Conservation (phyloP, 1,140 invertebrate species). For the Scaptomyza hsui region DNA sequence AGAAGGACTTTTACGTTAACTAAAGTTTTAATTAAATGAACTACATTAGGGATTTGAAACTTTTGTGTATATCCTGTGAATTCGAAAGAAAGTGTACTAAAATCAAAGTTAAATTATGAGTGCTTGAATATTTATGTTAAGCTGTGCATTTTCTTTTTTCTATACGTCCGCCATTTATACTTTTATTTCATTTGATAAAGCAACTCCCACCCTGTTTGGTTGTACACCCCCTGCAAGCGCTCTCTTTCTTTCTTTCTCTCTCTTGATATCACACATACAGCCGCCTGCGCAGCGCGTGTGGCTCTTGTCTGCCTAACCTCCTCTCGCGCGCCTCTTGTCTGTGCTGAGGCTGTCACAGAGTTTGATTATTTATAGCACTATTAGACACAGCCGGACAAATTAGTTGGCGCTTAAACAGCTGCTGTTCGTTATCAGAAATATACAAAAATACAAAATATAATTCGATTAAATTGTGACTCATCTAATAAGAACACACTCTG, state of each 20-base stretch:
- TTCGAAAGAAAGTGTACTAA: too few relatives aligned
- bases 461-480: conserved; percentile 41
- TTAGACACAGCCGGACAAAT: conserved; percentile 51
- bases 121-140: too few relatives aligned
- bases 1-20: conserved; percentile 22
- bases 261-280: conserved; percentile 20
- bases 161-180: conserved; percentile 63
- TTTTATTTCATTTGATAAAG: conserved; percentile 67
- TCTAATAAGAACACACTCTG: conserved; percentile 6
- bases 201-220: conserved; percentile 54
- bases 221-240: conserved; percentile 34
- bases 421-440: conserved; percentile 18
- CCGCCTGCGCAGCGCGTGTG: conserved; percentile 22
- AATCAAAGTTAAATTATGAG: too few relatives aligned
- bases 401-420: conserved; percentile 22
- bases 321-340: background rate
- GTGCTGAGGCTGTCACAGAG: conserved; percentile 13
- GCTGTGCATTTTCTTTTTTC: background rate
- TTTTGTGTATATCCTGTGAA: background rate
- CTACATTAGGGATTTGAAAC: background rate
- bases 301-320: conserved; percentile 20
- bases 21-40: background rate
- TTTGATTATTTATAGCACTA: conserved; percentile 48
- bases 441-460: conserved; percentile 9
- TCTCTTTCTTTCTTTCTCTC: conserved; percentile 28